phyloP scores from a whole-genome alignment of 2,888 invertebrate genomes.

The Lasiommata megera region DNA sequence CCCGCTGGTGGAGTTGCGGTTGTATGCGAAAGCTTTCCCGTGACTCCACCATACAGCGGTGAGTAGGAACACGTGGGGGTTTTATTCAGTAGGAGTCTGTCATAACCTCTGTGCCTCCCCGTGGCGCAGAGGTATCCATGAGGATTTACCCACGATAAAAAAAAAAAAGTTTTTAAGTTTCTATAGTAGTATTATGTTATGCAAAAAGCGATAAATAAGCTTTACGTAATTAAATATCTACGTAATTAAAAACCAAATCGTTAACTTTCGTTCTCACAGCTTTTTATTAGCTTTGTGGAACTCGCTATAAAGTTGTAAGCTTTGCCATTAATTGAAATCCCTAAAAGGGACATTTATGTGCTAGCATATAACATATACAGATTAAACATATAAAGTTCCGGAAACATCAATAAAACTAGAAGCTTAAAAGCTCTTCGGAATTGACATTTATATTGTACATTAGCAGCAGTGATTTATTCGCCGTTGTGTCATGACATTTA shows the following conservation, averaged over 20 bases:
- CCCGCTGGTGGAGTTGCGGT: no score
- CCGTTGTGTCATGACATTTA: constrained; percentile 6
- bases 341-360: neutral
- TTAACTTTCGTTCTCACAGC: neutral
- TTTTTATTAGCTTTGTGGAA: neutral
- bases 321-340: neutral
- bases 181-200: neutral
- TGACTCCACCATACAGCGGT: no score
- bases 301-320: neutral
- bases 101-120: no score
- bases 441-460: constrained; percentile 11
- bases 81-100: no score
- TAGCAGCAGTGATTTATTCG: constrained; percentile 8
- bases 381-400: constrained; percentile 11
- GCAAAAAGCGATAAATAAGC: neutral
- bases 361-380: neutral
- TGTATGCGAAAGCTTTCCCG: no score
- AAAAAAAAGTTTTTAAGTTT: no score
- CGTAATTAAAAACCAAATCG: neutral
- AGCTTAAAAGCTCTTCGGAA: constrained; percentile 15
- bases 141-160: no score
- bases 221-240: neutral
- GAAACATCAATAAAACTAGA: constrained; percentile 12
- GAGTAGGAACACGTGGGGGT: no score
- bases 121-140: no score